Evolutionary conservation across 2,797 vertebrate species (phyloP).

Genomic region (Helicolenus hilgendorfi): DNA sequence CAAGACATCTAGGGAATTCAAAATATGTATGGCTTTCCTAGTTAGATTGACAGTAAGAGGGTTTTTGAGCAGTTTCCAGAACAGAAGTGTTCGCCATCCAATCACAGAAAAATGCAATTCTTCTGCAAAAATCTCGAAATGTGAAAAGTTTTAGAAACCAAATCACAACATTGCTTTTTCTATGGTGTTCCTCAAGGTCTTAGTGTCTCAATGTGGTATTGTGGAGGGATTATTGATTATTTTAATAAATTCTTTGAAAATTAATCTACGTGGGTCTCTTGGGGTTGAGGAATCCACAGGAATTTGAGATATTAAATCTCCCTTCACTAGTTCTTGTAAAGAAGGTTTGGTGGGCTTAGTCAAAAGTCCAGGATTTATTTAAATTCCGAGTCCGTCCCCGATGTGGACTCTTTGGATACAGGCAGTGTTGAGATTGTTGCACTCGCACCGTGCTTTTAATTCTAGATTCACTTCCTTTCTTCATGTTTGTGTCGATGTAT

Average conservation of each 20-base stretch:
- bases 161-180: too few species aligned
- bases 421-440: not conserved
- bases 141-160: too few species aligned
- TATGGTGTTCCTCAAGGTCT: too few species aligned
- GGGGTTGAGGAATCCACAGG: not conserved
- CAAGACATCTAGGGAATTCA: too few species aligned
- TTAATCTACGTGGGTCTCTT: too few species aligned
- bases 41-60: too few species aligned
- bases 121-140: rapidly evolving
- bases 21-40: rapidly evolving
- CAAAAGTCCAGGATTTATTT: not conserved
- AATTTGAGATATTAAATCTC: rapidly evolving
- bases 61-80: too few species aligned
- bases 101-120: too few species aligned
- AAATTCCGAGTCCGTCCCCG: not conserved
- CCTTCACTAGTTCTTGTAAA: not conserved
- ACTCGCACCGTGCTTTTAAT: not conserved
- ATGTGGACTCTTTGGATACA: not conserved
- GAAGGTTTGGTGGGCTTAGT: not conserved
- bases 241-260: too few species aligned
- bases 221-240: rapidly evolving
- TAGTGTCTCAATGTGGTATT: too few species aligned
- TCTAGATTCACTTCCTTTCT: slow-evolving; percentile 1
- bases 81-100: rapidly evolving
- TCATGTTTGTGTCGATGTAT: slow-evolving; percentile 31